Percentiles rank a stretch among this genome's conserved stretches.
Evolutionary conservation across 2,797 vertebrate genomes (phyloP).

Genomic region (Hydrophis major): DNA sequence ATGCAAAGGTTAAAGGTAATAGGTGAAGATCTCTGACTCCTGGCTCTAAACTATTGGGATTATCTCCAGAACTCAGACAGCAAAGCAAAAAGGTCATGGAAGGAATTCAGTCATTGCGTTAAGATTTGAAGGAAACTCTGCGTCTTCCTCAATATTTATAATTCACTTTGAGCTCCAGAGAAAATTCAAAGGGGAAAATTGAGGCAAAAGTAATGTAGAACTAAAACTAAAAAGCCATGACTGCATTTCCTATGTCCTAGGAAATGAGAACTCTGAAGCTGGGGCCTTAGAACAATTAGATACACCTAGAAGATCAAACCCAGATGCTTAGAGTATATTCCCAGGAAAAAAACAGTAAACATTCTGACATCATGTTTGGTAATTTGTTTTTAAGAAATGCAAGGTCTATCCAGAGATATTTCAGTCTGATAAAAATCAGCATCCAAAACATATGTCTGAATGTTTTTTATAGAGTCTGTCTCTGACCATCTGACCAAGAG

Average conservation of each 20-base stretch:
- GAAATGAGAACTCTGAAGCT: constrained; percentile 59
- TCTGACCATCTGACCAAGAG: constrained; percentile 63
- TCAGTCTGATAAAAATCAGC: constrained; percentile 58
- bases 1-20: constrained; percentile 31
- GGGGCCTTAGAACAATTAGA: constrained; percentile 63
- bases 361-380: constrained; percentile 60
- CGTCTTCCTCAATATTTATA: constrained; percentile 11
- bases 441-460: constrained; percentile 43
- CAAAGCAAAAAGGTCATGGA: neutral
- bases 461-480: constrained; percentile 49
- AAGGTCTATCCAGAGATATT: constrained; percentile 50
- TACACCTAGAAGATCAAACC: constrained; percentile 64
- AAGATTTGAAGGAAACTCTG: constrained; percentile 32
- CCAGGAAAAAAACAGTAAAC: constrained; percentile 65
- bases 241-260: constrained; percentile 46
- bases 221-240: constrained; percentile 18
- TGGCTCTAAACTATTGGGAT: constrained; percentile 27
- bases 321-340: constrained; percentile 66
- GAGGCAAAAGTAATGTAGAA: constrained; percentile 42
- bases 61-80: constrained; percentile 38
- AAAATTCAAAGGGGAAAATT: constrained; percentile 61
- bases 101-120: constrained; percentile 30
- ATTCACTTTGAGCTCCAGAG: constrained; percentile 46
- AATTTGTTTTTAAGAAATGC: constrained; percentile 63
- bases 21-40: neutral